phyloP scores from a whole-genome alignment of 1,140 invertebrate genomes.

The Diachasma alloeum region DNA sequence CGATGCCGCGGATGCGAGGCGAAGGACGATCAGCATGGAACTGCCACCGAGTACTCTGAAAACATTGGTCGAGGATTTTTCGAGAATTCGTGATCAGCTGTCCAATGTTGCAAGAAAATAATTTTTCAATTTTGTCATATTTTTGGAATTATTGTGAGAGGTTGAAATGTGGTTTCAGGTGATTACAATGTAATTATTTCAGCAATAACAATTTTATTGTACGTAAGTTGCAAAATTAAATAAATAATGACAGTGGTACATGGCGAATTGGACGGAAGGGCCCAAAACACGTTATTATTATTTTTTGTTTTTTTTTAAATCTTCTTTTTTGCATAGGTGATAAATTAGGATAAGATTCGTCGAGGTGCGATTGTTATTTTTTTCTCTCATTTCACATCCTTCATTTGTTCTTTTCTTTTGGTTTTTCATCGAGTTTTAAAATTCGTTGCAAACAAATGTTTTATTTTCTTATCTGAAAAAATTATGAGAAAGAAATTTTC shows the following conservation, averaged over 20 bases:
- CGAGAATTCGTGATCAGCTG: conserved; percentile 35
- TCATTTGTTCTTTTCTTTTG: conserved; percentile 43
- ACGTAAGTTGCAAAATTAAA: conserved; percentile 64
- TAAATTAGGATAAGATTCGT: conserved; percentile 59
- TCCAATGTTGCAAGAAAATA: conserved; percentile 32
- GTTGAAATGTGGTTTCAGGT: neutral
- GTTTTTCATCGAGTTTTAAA: conserved; percentile 34
- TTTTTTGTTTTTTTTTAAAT: conserved; percentile 1
- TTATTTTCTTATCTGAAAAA: conserved; percentile 31
- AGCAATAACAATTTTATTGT: conserved; percentile 65
- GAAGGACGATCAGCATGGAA: conserved; percentile 30
- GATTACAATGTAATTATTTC: conserved; percentile 50
- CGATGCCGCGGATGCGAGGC: conserved; percentile 22
- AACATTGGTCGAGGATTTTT: conserved; percentile 32
- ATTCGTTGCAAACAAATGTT: conserved; percentile 48
- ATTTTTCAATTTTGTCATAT: neutral
- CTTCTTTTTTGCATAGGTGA: conserved; percentile 54
- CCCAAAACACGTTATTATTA: conserved; percentile 54
- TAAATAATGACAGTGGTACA: conserved; percentile 63
- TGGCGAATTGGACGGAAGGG: conserved; percentile 62
- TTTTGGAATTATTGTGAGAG: neutral
- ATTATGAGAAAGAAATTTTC: conserved; percentile 49
- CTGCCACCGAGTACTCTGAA: conserved; percentile 32
- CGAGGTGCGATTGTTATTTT: conserved; percentile 56
- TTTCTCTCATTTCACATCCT: neutral